These are phyloP conservation scores for Ammospiza caudacuta DNA, from an alignment of 2,113 vertebrate genomes.

Conservation along the genomic window DNA sequence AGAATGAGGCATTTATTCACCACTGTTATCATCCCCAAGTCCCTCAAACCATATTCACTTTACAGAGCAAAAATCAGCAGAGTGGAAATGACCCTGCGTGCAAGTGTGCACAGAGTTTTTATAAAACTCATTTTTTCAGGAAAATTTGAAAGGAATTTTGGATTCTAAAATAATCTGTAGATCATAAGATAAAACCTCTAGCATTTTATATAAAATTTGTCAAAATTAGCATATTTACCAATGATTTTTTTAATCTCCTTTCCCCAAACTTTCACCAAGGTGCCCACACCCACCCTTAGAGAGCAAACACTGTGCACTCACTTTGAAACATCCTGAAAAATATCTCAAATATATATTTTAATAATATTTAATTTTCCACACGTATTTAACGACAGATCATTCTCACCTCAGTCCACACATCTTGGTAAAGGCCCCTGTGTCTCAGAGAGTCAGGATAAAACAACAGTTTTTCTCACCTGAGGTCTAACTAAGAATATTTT, in stretches of 20 bases:
- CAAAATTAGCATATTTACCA: neutral
- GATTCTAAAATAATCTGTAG: neutral
- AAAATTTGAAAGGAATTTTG: neutral
- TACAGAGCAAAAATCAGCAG: neutral
- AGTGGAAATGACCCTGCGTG: fast-evolving
- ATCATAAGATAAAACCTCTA: neutral
- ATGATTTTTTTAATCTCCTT: neutral
- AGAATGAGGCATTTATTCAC: neutral
- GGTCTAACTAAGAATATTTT: neutral
- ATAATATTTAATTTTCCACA: neutral
- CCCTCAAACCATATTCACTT: neutral
- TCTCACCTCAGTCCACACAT: neutral
- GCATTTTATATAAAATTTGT: neutral
- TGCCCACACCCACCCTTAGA: neutral
- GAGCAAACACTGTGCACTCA: neutral
- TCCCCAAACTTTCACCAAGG: neutral
- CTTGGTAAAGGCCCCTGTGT: neutral
- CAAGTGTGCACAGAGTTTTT: fast-evolving
- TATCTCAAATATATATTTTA: neutral
- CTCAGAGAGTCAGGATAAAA: neutral
- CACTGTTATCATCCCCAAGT: neutral
- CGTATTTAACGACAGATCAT: neutral
- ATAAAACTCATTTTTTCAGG: neutral
- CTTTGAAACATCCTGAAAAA: neutral
- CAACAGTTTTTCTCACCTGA: neutral